Evolutionary conservation across 2,797 vertebrate genomes (phyloP), one percentile per base, ranked within the genome.

Genomic region (Taenioides sp.): DNA sequence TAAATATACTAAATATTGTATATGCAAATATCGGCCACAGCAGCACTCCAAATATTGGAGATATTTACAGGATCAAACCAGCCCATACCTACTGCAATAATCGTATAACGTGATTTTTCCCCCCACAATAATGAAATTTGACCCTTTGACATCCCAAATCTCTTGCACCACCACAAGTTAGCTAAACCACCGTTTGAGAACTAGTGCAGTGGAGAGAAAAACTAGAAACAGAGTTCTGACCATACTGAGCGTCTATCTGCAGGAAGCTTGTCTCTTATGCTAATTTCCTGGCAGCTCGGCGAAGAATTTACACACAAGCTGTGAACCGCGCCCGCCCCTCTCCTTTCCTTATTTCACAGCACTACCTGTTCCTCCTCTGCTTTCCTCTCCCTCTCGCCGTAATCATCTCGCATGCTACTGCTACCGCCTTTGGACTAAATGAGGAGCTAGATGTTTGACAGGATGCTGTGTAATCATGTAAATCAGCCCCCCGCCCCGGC

Each of bases 381-480:
- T 43, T 16, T 52, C 27, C 2, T 69, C 71, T 75, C 73, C 34
- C 77, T 6, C 80, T 80, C 66, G 73, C 69, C 22, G 28, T 81
- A 80, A 86, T 84, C 77, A 80, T 70, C 72, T 60, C 11, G 70
- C 71, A 74, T 71, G 79, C 22, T 5, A 47, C 43, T 5, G 43
- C 76, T 71, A 63, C 71, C 43, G 34, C 66, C 75, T 60, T 17
- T 60, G 58, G 58, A 31, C 25, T 28, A 17, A 28, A 60, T 28
- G 58, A 60, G 58, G 7, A 27, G 57, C 23, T 16, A 20, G 58
- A 27, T 17, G 58, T 28, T 16, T 60, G 58, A 16, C 58, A 60
- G 58, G 58, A 60, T 60, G 58, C 57, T 60, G 58, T 28, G 58
- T 60, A 60, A 60, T 60, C 58, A 60, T 60, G 58, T 28, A 60